phyloP scores from a whole-genome alignment of 2,888 invertebrate species.

The Sminthurinus aureus region DNA sequence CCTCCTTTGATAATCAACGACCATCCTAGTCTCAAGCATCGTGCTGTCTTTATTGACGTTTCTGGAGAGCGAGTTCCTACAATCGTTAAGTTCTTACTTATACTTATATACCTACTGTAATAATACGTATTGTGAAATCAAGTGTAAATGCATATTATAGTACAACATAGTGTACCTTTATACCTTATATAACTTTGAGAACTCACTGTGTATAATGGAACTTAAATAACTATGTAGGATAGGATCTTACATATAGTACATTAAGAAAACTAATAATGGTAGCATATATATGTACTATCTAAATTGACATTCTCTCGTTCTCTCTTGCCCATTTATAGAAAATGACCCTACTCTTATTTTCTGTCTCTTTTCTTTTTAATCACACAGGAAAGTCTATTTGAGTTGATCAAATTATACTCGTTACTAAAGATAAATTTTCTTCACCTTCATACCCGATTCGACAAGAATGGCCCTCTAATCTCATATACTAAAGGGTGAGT shows the following conservation, averaged over 20 bases:
- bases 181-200: too few relatives aligned
- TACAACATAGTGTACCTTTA: too few relatives aligned
- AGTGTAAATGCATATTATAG: too few relatives aligned
- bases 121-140: too few relatives aligned
- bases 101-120: too few relatives aligned
- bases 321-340: too few relatives aligned
- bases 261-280: background rate
- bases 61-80: conserved; percentile 69
- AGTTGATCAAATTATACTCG: conserved; percentile 67
- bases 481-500: conserved; percentile 65
- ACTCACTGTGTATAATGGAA: too few relatives aligned
- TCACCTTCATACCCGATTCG: conserved; percentile 66
- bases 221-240: too few relatives aligned
- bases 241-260: too few relatives aligned
- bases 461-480: conserved; percentile 64
- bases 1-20: conserved; percentile 68
- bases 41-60: conserved; percentile 70
- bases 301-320: too few relatives aligned
- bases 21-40: conserved; percentile 67
- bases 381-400: conserved; percentile 65
- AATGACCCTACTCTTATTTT: too few relatives aligned
- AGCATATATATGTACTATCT: too few relatives aligned
- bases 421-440: conserved; percentile 68
- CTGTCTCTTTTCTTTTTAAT: conserved; percentile 43
- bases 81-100: conserved; percentile 61